A percentile compares a stretch with the other conserved stretches of the same genome.
Conservation (phyloP, 2,113 vertebrate genomes). For the Vombatus ursinus region DNA sequence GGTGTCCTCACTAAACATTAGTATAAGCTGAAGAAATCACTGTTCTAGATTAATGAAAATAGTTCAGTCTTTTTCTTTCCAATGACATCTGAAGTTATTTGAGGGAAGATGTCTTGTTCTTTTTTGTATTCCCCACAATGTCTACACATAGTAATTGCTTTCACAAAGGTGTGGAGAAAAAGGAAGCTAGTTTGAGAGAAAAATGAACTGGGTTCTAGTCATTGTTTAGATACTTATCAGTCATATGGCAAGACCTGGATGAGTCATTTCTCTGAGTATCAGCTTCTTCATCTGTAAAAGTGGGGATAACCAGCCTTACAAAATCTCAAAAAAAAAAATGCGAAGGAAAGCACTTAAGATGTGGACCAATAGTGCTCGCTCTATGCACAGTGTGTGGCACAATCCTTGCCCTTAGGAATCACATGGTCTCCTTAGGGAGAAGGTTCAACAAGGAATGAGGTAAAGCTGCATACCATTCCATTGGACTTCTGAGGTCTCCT, state of each 20-base stretch:
- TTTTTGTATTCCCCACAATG: background rate
- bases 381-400: background rate
- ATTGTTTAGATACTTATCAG: background rate
- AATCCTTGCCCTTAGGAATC: background rate
- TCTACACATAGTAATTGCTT: background rate
- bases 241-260: background rate
- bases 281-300: background rate
- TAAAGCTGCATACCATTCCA: background rate
- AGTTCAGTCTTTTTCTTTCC: background rate
- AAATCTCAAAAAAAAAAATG: background rate
- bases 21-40: background rate
- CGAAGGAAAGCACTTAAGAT: background rate
- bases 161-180: background rate
- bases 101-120: background rate
- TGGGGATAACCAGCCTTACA: background rate
- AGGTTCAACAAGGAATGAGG: background rate
- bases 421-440: background rate
- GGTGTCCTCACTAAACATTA: background rate
- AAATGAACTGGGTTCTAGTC: background rate
- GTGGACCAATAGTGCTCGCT: background rate
- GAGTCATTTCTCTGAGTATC: background rate
- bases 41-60: background rate
- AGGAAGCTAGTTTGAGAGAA: background rate
- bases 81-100: background rate
- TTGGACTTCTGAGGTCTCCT: background rate